Base-by-base conservation (phyloP, 2,797 vertebrate genomes). In the Characodon lateralis region DNA sequence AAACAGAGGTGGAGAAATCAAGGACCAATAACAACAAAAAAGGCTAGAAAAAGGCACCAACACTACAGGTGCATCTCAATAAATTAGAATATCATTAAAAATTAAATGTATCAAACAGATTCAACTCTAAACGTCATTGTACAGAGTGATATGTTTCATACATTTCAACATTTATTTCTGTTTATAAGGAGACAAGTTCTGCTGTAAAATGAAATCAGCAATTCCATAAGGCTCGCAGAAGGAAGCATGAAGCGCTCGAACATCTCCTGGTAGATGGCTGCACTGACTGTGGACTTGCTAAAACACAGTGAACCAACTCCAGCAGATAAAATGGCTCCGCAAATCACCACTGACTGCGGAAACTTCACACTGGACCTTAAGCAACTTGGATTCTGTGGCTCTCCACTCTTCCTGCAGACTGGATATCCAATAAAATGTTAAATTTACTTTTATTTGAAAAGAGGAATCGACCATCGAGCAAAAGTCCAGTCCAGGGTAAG, bases 1-100 rank as follows among this genome's bases (percentile, higher is more conserved):
- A 92, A 86, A 87, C 83, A 89, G 77, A 88, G 72, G 22, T 26
- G 24, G 26, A n/a, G 65, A 74, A 86, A 83, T 91, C 83, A 89
- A 78, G 61, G 79, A 79, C 72, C 80, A 82, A 10, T 9, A 18
- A 70, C 83, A 73, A 86, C 88, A 90, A 83, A 87, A 87, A 78
- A 76, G 77, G 80, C 78, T 90, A 90, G 89, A 92, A 90, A 75
- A 77, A 73, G 73, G 79, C 80, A 78, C 59, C 28, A 2, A 43
- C 20, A 53, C 14, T 56, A 58, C 50, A 22, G 31, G 20, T 66
- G 63, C 16, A 39, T 39, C 35, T 39, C 31, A 65, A 65, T 35
- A 59, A 59, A 59, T 59, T 31, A 26, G 26, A 61, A 35, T 35
- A 35, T 35, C 35, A 35, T 35, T 35, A 35, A 35, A 59, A 61